phyloP scores from a whole-genome alignment of 1,140 invertebrate species.

The Trichogramma pretiosum region DNA sequence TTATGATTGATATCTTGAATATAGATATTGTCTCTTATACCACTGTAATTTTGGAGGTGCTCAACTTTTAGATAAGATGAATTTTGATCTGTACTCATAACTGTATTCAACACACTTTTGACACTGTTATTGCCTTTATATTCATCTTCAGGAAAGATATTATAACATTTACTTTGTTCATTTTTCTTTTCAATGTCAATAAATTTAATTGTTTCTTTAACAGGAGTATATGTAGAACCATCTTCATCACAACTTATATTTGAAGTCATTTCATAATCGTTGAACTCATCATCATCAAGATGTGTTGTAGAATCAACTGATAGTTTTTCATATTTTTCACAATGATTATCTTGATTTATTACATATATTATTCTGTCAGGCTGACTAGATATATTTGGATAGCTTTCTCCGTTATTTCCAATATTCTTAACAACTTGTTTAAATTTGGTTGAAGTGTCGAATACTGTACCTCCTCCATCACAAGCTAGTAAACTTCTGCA shows the following conservation, averaged over 20 bases:
- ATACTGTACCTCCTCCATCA: slow-evolving; percentile 15
- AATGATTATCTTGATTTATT: background rate
- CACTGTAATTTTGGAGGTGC: no score
- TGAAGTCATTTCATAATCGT: slow-evolving; percentile 6
- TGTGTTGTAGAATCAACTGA: slow-evolving; percentile 7
- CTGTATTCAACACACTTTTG: background rate
- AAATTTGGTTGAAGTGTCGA: slow-evolving; percentile 7
- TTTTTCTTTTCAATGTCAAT: no score
- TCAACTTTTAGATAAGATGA: no score
- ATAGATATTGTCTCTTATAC: no score
- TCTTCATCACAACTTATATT: background rate
- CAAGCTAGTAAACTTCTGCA: slow-evolving; percentile 14
- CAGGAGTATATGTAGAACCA: no score
- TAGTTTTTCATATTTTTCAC: background rate
- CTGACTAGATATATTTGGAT: background rate
- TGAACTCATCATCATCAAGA: slow-evolving; percentile 15
- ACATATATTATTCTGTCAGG: slow-evolving; percentile 7
- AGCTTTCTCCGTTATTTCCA: background rate
- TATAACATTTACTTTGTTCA: no score
- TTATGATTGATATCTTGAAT: no score
- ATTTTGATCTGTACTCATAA: no score
- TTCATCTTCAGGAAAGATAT: no score
- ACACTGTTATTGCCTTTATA: background rate
- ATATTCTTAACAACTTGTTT: no score
- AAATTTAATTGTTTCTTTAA: no score